Percentiles rank a stretch among this genome's conserved stretches.
phyloP scores from a whole-genome alignment of 2,888 invertebrate species.

The Apoda limacodes region DNA sequence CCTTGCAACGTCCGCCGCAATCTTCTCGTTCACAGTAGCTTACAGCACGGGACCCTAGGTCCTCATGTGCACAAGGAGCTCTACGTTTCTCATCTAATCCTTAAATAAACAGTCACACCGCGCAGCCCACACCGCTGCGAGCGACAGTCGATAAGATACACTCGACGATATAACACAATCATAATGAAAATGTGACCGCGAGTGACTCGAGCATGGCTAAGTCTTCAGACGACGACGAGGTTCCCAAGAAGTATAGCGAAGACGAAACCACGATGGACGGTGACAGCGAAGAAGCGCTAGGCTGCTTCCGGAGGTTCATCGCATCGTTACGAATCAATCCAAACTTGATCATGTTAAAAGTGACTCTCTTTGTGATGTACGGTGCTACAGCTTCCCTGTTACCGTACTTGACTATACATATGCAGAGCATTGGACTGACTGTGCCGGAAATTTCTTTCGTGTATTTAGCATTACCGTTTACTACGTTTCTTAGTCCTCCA shows the following conservation, averaged over 20 bases:
- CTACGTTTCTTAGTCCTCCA: slow-evolving; percentile 87
- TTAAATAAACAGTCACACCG: slow-evolving; percentile 49
- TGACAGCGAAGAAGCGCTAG: slow-evolving; percentile 43
- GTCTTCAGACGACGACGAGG: slow-evolving; percentile 35
- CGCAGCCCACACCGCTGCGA: slow-evolving; percentile 34
- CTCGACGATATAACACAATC: slow-evolving; percentile 38
- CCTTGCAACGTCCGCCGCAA: slow-evolving; percentile 53
- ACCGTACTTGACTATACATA: slow-evolving; percentile 90
- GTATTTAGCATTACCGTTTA: slow-evolving; percentile 87
- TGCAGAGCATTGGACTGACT: slow-evolving; percentile 89
- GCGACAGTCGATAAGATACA: slow-evolving; percentile 63
- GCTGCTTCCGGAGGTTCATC: slow-evolving; percentile 55
- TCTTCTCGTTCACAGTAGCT: slow-evolving; percentile 47
- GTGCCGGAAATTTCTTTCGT: slow-evolving; percentile 90
- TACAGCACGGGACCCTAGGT: slow-evolving; percentile 49
- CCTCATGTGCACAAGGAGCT: slow-evolving; percentile 36
- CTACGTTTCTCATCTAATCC: slow-evolving; percentile 26
- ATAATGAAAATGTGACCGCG: slow-evolving; percentile 39
- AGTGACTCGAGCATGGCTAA: slow-evolving; percentile 36
- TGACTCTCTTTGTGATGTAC: slow-evolving; percentile 85
- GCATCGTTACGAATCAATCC: slow-evolving; percentile 75
- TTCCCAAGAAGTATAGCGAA: slow-evolving; percentile 54
- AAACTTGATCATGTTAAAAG: slow-evolving; percentile 83
- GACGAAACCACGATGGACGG: slow-evolving; percentile 59
- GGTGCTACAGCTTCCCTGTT: slow-evolving; percentile 87